Evolutionary conservation across 1,140 invertebrate genomes (phyloP).

Genomic region (Amyelois transitella): DNA sequence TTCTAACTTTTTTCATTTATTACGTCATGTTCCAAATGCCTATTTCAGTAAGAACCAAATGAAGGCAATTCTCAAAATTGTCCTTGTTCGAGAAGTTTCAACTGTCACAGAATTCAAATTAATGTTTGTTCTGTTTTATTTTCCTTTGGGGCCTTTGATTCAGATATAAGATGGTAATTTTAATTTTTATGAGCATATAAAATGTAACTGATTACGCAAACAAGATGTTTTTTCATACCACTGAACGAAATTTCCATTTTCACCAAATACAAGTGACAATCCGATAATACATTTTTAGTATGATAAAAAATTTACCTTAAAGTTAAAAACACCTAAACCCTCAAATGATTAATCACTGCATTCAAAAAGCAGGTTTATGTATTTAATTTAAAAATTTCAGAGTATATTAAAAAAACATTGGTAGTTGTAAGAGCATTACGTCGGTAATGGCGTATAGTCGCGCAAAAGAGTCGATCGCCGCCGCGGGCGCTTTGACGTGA

Average conservation of each 20-base stretch:
- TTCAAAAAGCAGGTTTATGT: not conserved
- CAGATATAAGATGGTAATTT: conserved; percentile 31
- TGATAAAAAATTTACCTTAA: too few relatives aligned
- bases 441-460: not conserved
- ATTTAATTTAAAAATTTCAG: not conserved
- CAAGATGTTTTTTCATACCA: too few relatives aligned
- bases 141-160: conserved; percentile 54
- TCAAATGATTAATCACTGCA: not conserved
- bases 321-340: too few relatives aligned
- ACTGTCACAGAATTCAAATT: conserved; percentile 70
- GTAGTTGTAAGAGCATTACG: conserved; percentile 22
- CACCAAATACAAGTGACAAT: too few relatives aligned
- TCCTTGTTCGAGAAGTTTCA: conserved; percentile 62
- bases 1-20: conserved; percentile 73
- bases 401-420: conserved; percentile 27
- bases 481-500: not conserved
- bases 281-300: too few relatives aligned
- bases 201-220: too few relatives aligned
- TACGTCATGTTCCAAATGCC: conserved; percentile 68
- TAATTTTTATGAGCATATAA: conserved; percentile 13
- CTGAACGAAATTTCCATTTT: too few relatives aligned
- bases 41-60: conserved; percentile 59
- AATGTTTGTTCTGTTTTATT: conserved; percentile 70
- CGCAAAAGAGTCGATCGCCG: not conserved
- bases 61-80: conserved; percentile 69